These are phyloP conservation scores for Mustelus asterias DNA, from an alignment of 2,113 vertebrate genomes.

Conservation along the genomic window DNA sequence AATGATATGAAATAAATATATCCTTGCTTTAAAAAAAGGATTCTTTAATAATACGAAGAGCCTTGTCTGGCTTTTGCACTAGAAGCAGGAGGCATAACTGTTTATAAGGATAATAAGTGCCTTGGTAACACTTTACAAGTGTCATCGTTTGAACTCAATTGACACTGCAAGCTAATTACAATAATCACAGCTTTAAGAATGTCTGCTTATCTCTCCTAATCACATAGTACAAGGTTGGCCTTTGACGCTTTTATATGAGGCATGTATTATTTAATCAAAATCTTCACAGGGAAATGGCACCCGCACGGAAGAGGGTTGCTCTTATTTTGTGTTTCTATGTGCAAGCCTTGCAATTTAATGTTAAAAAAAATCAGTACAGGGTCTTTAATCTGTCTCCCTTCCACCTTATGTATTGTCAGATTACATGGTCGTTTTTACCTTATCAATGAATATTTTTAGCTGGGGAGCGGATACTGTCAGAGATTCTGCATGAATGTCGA, in stretches of 20 bases:
- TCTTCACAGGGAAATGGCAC: conserved; percentile 76
- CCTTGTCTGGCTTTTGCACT: conserved; percentile 19
- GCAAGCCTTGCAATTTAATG: conserved; percentile 57
- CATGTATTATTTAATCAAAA: conserved; percentile 99
- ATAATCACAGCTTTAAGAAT: conserved; percentile 91
- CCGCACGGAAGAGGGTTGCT: conserved; percentile 69
- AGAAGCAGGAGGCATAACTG: conserved; percentile 45
- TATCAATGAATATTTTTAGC: conserved; percentile 38
- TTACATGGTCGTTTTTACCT: conserved; percentile 36
- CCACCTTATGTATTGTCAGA: conserved; percentile 34
- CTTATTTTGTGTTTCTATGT: conserved; percentile 87
- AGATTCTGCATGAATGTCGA: conserved; percentile 31
- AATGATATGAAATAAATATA: conserved; percentile 29
- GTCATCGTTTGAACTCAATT: conserved; percentile 72
- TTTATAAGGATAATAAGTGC: conserved; percentile 89
- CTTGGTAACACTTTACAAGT: conserved; percentile 60
- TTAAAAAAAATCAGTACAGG: conserved; percentile 33
- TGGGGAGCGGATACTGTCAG: conserved; percentile 16
- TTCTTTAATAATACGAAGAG: conserved; percentile 26
- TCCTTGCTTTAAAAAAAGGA: conserved; percentile 16
- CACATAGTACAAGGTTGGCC: conserved; percentile 70
- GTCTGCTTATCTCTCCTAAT: conserved; percentile 92
- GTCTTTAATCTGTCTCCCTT: conserved; percentile 36
- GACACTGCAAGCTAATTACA: conserved; percentile 90
- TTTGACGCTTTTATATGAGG: conserved; percentile 42